A percentile compares a stretch with the other conserved stretches of the same genome.
Conservation (phyloP, 2,888 invertebrate species). For the Prenolepis imparis region DNA sequence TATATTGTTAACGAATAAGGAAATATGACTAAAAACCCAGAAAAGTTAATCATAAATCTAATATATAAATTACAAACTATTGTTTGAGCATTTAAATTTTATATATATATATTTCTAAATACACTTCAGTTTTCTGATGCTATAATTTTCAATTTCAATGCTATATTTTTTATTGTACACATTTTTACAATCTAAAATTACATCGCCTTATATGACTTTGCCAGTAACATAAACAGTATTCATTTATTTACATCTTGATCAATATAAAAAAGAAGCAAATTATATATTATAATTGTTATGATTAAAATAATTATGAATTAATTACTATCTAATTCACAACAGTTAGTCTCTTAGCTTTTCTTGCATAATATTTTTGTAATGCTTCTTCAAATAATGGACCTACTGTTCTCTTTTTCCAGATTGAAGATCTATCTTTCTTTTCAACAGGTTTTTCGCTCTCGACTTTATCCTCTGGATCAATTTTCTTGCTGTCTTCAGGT, state of each 20-base stretch:
- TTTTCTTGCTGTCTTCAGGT: slow-evolving; percentile 20
- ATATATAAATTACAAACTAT: slow-evolving; percentile 9
- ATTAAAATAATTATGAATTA: slow-evolving; percentile 40
- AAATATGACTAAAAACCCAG: neutral
- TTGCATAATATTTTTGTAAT: slow-evolving; percentile 91
- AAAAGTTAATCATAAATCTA: neutral
- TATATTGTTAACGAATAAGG: neutral
- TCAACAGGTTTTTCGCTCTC: slow-evolving; percentile 49
- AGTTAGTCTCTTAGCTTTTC: slow-evolving; percentile 88
- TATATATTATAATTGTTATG: slow-evolving; percentile 19
- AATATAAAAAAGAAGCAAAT: slow-evolving; percentile 17
- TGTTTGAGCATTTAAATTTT: slow-evolving; percentile 1
- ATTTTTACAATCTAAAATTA: slow-evolving; percentile 21
- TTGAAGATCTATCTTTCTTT: slow-evolving; percentile 85
- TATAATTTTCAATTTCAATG: slow-evolving; percentile 12
- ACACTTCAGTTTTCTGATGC: slow-evolving; percentile 8
- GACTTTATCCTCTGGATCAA: slow-evolving; percentile 27
- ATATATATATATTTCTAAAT: slow-evolving; percentile 6
- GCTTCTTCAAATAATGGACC: slow-evolving; percentile 93
- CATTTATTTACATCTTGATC: slow-evolving; percentile 15
- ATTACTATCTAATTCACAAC: slow-evolving; percentile 43
- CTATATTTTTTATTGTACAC: slow-evolving; percentile 15
- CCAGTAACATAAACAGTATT: slow-evolving; percentile 19
- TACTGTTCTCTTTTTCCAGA: slow-evolving; percentile 95
- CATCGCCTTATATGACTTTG: neutral